phyloP scores from a whole-genome alignment of 2,113 vertebrate genomes.

The Pseudorectes ferrugineus region DNA sequence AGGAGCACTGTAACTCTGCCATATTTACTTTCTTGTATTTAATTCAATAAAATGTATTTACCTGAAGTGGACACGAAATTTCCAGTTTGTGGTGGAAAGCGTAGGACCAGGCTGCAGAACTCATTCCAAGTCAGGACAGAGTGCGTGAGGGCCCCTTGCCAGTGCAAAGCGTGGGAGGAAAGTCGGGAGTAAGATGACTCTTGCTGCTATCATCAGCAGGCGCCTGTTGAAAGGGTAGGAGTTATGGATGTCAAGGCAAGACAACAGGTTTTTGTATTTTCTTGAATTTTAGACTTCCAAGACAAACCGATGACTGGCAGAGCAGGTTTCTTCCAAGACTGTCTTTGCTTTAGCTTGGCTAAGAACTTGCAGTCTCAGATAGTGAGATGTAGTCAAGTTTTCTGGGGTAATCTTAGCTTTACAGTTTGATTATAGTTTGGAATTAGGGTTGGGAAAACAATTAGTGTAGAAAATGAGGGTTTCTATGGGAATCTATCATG shows the following conservation, averaged over 20 bases:
- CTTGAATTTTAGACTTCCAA: neutral
- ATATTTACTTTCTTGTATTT: conserved; percentile 39
- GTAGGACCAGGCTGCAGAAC: neutral
- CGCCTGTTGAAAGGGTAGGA: neutral
- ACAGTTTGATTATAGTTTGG: neutral
- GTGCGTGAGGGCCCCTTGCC: neutral
- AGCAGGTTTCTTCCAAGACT: neutral
- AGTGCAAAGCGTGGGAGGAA: neutral
- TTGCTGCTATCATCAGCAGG: neutral
- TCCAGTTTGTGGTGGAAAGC: neutral
- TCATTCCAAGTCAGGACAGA: neutral
- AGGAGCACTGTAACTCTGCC: neutral
- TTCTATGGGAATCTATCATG: neutral
- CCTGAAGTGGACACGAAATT: neutral
- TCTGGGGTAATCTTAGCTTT: neutral
- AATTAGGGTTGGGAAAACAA: neutral
- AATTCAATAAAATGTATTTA: conserved; percentile 30
- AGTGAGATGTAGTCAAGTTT: neutral
- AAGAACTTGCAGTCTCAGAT: neutral
- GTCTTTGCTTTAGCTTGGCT: neutral
- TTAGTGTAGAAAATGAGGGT: neutral
- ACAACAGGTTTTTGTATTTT: neutral
- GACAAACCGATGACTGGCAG: neutral
- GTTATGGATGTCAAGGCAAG: neutral
- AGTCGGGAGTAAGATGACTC: neutral